These are phyloP conservation scores for Bucorvus abyssinicus DNA, from an alignment of 2,797 vertebrate species.

Conservation along the genomic window DNA sequence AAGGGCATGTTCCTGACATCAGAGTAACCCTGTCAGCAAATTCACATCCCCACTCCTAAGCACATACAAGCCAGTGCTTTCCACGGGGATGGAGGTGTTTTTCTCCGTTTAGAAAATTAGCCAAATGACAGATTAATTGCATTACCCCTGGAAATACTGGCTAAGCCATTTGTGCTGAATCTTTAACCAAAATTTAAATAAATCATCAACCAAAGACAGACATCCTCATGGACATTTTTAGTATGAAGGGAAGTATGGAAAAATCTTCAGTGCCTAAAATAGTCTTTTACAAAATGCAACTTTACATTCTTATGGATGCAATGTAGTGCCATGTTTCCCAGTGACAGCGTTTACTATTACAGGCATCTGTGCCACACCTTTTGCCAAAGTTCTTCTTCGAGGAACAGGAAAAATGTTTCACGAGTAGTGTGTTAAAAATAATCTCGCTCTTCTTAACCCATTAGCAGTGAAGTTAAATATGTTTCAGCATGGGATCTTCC, in stretches of 20 bases:
- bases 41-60: neutral
- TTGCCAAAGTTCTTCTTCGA: neutral
- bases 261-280: neutral
- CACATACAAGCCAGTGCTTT: neutral
- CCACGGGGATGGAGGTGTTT: neutral
- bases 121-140: neutral
- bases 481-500: neutral
- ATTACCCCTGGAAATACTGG: neutral
- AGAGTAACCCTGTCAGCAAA: neutral
- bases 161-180: neutral
- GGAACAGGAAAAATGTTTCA: neutral
- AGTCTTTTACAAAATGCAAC: neutral
- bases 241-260: neutral
- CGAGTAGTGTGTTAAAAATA: neutral
- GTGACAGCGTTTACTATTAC: neutral
- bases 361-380: neutral
- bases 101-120: slow-evolving; percentile 1
- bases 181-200: slow-evolving; percentile 21
- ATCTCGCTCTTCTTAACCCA: neutral
- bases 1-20: neutral
- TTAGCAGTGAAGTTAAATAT: neutral
- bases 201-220: neutral
- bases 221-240: neutral
- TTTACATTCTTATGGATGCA: neutral
- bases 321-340: neutral